phyloP scores from a whole-genome alignment of 37 sponge, comb jelly and placozoan species.

The Beroe forskalii region DNA sequence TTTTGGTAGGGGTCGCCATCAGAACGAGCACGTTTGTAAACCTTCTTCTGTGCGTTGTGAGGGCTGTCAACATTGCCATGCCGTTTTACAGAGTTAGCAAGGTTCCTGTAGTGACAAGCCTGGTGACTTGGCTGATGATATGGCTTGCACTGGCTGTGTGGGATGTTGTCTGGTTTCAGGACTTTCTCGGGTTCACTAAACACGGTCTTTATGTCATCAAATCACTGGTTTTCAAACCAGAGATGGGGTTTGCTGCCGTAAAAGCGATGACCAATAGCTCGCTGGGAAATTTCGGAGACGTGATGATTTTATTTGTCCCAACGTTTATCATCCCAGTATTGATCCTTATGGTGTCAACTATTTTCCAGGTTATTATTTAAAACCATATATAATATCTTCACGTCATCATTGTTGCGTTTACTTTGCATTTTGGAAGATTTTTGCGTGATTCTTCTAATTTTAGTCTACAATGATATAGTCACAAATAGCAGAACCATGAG shows the following conservation, averaged over 20 bases:
- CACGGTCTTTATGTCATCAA: background rate
- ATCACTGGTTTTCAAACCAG: constrained; percentile 9
- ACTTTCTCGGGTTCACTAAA: background rate
- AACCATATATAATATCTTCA: too few relatives aligned
- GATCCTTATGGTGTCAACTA: background rate
- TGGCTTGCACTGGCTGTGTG: too few relatives aligned
- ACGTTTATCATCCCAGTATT: background rate
- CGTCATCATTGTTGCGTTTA: too few relatives aligned
- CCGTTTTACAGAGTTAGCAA: constrained; percentile 2
- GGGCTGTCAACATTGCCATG: background rate
- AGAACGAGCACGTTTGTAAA: background rate
- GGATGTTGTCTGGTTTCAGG: background rate
- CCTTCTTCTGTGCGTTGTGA: background rate
- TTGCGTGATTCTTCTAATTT: too few relatives aligned
- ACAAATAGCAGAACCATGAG: too few relatives aligned
- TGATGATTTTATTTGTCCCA: background rate
- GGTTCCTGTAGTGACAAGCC: too few relatives aligned
- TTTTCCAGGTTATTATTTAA: constrained; percentile 4
- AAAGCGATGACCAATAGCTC: background rate
- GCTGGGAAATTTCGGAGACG: background rate
- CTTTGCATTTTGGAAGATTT: too few relatives aligned
- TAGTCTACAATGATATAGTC: too few relatives aligned
- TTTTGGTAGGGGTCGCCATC: background rate
- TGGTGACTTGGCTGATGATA: too few relatives aligned
- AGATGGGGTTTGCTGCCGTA: background rate